Base-by-base conservation (phyloP, 2,888 invertebrate genomes). In the Agapostemon virescens region DNA sequence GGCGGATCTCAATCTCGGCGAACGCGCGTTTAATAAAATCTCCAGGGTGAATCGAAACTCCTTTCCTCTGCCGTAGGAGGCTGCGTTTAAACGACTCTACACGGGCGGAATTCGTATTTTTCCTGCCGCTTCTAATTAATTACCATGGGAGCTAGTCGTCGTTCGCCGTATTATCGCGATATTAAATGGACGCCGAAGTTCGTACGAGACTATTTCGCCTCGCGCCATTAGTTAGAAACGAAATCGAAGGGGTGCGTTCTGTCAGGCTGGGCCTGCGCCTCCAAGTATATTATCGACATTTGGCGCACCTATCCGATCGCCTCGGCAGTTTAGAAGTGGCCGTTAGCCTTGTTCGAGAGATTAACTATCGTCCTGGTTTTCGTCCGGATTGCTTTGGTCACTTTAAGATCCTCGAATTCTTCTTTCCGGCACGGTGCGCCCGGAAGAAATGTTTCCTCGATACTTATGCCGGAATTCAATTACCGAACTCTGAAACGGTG, bases 311-410 rank as follows among this genome's bases (percentile, higher is more conserved):
- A 81, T 79, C 76, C 83, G 81, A 85, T 84, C 83, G 87, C 66
- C 83, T 76, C 73, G 64, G 74, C 80, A 85, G 83, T 86, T 81
- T 82, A 63, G 75, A 83, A 86, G 85, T 86, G 82, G 82, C 86
- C 83, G 82, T 88, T 88, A 84, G 84, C 84, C 83, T 86, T 85
- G 77, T 87, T 88, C 80, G 77, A 78, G 79, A 80, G 86, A 88
- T 86, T 88, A 84, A 88, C 83, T 81, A 81, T 86, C 77, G 84
- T 79, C 74, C 83, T 55, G 73, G 75, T 76, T 77, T 77, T 73
- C 81, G 72, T 73, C 69, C 26, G 61, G 52, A n/a, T 42, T 40
- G 33, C 45, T 15, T 20, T 13, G 49, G 17, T 42, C 36, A 38
- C 30, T 72, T 38, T 63, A 11, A 17, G 17, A 68, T 63, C 40